These are phyloP conservation scores for Chaunax sp. DNA, from an alignment of 2,797 vertebrate genomes.

Conservation along the genomic window DNA sequence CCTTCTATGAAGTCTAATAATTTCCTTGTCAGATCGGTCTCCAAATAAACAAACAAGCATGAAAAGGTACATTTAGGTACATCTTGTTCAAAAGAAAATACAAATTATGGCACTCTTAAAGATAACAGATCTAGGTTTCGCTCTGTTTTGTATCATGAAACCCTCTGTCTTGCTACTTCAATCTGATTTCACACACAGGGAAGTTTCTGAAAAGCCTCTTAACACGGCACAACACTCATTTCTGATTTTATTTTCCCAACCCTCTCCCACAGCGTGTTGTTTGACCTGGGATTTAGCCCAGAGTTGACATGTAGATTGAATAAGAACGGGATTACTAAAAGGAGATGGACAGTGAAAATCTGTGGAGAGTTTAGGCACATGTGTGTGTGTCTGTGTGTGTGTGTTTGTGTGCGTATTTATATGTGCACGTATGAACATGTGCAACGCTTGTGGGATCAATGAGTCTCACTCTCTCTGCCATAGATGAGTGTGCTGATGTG, in stretches of 20 bases:
- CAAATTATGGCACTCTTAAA: neutral
- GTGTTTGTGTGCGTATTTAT: no score
- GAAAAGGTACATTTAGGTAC: neutral
- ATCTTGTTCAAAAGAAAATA: neutral
- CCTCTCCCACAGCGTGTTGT: neutral
- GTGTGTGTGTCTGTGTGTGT: conserved; percentile 6
- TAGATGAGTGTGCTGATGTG: conserved; percentile 17
- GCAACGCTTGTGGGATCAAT: conserved; percentile 19
- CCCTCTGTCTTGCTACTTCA: neutral
- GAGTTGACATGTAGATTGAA: conserved; percentile 46
- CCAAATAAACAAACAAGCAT: neutral
- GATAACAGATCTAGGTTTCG: neutral
- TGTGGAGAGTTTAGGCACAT: conserved; percentile 2
- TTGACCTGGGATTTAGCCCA: conserved; percentile 43
- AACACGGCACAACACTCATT: neutral
- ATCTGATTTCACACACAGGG: neutral
- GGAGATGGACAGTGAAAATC: conserved; percentile 39
- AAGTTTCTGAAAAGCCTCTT: conserved; percentile 3
- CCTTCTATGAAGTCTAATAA: conserved; percentile 13
- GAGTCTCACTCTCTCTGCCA: neutral
- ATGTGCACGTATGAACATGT: neutral
- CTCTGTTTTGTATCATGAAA: neutral
- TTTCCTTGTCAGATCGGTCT: neutral
- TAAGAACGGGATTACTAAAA: conserved; percentile 43
- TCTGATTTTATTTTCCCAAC: conserved; percentile 9